Percentiles rank a stretch among this genome's conserved stretches.
Evolutionary conservation across 2,888 invertebrate genomes (phyloP).

Genomic region (Cordilura impudica): DNA sequence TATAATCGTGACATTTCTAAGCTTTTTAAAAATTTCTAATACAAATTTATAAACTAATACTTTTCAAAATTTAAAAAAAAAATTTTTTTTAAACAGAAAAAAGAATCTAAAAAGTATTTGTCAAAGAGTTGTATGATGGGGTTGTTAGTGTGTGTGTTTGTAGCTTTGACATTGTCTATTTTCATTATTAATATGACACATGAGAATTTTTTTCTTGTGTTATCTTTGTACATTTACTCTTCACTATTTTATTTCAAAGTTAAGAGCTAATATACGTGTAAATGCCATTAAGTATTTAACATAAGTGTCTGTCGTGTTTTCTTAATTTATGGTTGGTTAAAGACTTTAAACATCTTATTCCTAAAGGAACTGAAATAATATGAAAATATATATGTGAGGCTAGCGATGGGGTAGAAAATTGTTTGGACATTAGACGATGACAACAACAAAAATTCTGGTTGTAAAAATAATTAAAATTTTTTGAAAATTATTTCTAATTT

Average conservation of each 20-base stretch:
- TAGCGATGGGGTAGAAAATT: no score
- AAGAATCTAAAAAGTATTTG: not conserved
- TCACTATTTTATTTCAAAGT: not conserved
- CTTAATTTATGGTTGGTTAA: conserved; percentile 41
- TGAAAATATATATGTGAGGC: no score
- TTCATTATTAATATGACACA: conserved; percentile 36
- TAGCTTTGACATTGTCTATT: conserved; percentile 13
- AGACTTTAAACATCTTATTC: conserved; percentile 14
- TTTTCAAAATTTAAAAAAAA: not conserved
- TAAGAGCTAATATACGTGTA: conserved; percentile 10
- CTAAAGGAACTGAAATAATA: conserved; percentile 7
- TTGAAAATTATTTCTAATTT: no score
- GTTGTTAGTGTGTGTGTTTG: not conserved
- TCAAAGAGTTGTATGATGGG: not conserved
- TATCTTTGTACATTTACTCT: not conserved
- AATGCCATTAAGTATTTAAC: conserved; percentile 34
- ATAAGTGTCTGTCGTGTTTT: conserved; percentile 37
- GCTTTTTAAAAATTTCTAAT: conserved; percentile 12
- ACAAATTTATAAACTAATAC: not conserved
- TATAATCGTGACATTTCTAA: conserved; percentile 12
- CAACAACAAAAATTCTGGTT: no score
- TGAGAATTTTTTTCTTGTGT: conserved; percentile 7
- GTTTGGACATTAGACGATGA: no score
- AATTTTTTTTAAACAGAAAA: no score
- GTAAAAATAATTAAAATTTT: no score